A percentile compares a stretch with the other conserved stretches of the same genome.
phyloP scores from a whole-genome alignment of 2,888 invertebrate genomes.

The Apotomis turbidana region DNA sequence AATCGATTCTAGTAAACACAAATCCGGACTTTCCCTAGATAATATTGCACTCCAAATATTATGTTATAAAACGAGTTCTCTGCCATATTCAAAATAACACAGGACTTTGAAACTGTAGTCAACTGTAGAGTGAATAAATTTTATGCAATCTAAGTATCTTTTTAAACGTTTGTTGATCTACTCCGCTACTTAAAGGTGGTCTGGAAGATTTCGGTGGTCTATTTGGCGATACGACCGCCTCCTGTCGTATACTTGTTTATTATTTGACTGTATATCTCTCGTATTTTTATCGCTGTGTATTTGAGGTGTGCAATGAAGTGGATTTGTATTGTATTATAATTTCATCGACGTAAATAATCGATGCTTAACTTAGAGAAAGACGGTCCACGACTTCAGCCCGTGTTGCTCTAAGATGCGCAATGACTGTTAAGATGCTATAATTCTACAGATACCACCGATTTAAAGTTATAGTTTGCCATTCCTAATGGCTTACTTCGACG shows the following conservation, averaged over 20 bases:
- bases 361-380: too few relatives aligned
- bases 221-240: too few relatives aligned
- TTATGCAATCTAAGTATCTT: background rate
- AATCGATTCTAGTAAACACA: background rate
- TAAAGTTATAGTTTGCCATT: conserved; percentile 28
- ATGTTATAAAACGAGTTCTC: background rate
- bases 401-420: background rate
- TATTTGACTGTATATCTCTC: too few relatives aligned
- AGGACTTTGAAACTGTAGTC: background rate
- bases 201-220: too few relatives aligned
- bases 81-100: background rate
- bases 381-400: background rate
- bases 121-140: background rate
- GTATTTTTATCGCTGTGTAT: too few relatives aligned
- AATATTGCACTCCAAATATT: conserved; percentile 5
- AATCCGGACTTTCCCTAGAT: background rate
- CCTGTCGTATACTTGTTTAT: too few relatives aligned
- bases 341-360: too few relatives aligned
- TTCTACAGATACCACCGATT: conserved; percentile 11
- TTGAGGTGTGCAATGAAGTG: too few relatives aligned
- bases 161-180: too few relatives aligned
- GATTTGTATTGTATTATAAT: too few relatives aligned
- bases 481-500: conserved; percentile 26
- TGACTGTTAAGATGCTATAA: background rate
- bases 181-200: too few relatives aligned